Base-by-base conservation (phyloP, 92 coral and sea anemone species). In the Epizoanthus scotinus region DNA sequence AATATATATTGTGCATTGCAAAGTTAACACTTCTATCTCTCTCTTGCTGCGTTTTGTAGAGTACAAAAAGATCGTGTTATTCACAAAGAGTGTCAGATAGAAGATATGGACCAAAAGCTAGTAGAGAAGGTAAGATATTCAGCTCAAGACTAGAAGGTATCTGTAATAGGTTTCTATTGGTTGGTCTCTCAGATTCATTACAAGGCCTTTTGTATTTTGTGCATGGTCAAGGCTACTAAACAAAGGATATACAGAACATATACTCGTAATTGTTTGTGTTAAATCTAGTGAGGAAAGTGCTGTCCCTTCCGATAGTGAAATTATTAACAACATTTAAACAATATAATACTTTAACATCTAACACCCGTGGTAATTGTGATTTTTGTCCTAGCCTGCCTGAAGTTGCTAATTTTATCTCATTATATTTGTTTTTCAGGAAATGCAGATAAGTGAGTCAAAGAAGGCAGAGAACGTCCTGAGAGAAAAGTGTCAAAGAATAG, bases 1-100 rank as follows among this genome's bases (percentile, higher is more conserved):
- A 0, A 44, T 0, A 8, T 44, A 8, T 9, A 0, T 47, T 47
- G 52, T 44, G 52, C 52, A 44, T 44, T 0, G 52, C 10, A 47
- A 47, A 5, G 14, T 10, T 10, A 47, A 47, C 52, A 47, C 14
- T 9, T 47, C 50, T 44, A 10, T 47, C 15, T 52, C n/a, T 71
- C 27, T 52, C 15, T 52, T 60, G 13, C 7, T 9, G 6, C 68
- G 38, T 27, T 29, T 17, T 77, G 8, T 74, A 95, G 98, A 78
- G 84, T 93, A 44, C 98, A 95, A 67, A 95, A 95, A 63, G 98
- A 95, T 54, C 93, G 98, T 20, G 98, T 94, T 50, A 15, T 78
- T 25, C 93, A 90, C 10, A 87, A 89, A 81, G 98, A 95, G 31
- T 90, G 84, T 57, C 90, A 93, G 69, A 78, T 95, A 19, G 94